These are phyloP conservation scores for Apodemia mormo DNA, from an alignment of 2,888 invertebrate species.

Conservation along the genomic window DNA sequence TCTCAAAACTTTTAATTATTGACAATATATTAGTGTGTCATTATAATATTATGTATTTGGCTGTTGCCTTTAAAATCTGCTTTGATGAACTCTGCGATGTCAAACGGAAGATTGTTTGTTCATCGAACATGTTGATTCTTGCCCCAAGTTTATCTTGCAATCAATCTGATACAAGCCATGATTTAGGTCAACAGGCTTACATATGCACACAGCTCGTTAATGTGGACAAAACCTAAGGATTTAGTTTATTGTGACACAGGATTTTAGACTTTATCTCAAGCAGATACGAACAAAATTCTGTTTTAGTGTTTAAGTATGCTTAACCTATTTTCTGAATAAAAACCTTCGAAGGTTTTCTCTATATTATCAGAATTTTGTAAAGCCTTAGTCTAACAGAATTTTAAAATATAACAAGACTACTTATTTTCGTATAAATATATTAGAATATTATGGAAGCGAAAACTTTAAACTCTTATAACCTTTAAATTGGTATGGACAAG, in stretches of 20 bases:
- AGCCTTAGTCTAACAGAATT: not conserved
- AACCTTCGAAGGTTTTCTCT: not conserved
- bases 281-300: not conserved
- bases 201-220: conserved; percentile 22
- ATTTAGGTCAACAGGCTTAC: conserved; percentile 37
- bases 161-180: conserved; percentile 36
- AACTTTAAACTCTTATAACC: no score
- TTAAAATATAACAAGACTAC: not conserved
- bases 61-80: no score
- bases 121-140: conserved; percentile 28
- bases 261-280: conserved; percentile 6
- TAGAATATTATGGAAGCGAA: no score
- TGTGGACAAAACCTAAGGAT: conserved; percentile 22
- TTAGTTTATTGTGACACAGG: not conserved
- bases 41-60: no score
- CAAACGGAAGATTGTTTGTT: conserved; percentile 1
- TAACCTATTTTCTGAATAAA: not conserved
- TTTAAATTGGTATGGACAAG: no score
- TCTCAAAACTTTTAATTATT: no score
- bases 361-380: not conserved
- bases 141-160: conserved; percentile 36
- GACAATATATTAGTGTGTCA: no score
- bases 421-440: not conserved
- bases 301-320: not conserved
- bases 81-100: not conserved